These are phyloP conservation scores for Ornithorhynchus anatinus DNA, from an alignment of 2,113 vertebrate species.

Conservation along the genomic window DNA sequence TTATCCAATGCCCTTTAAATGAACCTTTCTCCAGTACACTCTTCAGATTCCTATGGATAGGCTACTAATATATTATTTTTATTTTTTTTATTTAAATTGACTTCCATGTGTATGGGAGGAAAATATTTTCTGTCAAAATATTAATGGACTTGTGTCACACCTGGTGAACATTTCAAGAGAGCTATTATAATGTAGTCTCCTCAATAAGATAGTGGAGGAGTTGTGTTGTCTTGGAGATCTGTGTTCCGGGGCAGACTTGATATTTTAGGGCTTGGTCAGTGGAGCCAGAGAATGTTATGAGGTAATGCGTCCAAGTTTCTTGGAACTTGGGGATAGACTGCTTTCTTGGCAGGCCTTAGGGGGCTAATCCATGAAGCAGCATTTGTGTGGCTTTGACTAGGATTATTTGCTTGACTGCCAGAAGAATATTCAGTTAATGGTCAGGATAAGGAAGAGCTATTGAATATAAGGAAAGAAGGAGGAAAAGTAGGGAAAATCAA, in stretches of 20 bases:
- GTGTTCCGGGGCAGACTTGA: background rate
- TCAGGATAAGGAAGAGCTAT: background rate
- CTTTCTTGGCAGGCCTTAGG: background rate
- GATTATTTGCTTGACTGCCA: slow-evolving; percentile 17
- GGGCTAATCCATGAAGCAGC: background rate
- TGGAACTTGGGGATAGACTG: background rate
- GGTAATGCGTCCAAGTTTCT: background rate
- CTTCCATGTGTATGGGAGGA: too few relatives aligned
- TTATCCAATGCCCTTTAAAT: too few relatives aligned
- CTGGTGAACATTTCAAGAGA: too few relatives aligned
- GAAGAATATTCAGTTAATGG: slow-evolving; percentile 24
- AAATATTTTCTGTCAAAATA: too few relatives aligned
- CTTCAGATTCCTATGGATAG: too few relatives aligned
- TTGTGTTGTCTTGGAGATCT: accelerated
- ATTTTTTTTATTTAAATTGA: too few relatives aligned
- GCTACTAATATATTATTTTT: too few relatives aligned
- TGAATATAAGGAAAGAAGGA: slow-evolving; percentile 3
- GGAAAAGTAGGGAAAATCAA: background rate
- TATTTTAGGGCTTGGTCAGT: accelerated
- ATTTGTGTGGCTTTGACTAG: slow-evolving; percentile 9
- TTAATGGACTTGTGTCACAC: too few relatives aligned
- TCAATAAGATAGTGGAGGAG: too few relatives aligned
- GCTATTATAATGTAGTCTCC: accelerated
- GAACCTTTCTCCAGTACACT: too few relatives aligned
- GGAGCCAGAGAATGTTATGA: accelerated